Percentiles rank a stretch among this genome's conserved stretches.
phyloP scores from a whole-genome alignment of 2,113 vertebrate genomes.

The Hippocampus guttulatus region DNA sequence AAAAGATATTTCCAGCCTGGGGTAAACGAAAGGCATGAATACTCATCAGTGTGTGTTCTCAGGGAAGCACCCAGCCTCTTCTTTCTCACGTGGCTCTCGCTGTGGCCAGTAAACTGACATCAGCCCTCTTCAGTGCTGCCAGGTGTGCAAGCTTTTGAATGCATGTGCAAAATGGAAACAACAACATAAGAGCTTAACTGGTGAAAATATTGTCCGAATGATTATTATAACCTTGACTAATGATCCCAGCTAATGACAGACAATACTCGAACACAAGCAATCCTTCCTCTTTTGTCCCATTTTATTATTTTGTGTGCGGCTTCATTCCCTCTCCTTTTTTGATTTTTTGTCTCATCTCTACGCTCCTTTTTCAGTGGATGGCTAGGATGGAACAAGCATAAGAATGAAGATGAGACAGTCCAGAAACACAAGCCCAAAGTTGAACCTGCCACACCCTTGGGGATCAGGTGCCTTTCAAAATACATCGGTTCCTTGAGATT shows the following conservation, averaged over 20 bases:
- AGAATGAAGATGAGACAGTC: conserved; percentile 82
- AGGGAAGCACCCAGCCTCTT: conserved; percentile 93
- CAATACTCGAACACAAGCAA: not conserved
- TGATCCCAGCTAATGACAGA: not conserved
- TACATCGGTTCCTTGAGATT: not conserved
- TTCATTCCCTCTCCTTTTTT: not conserved
- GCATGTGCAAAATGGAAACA: not conserved
- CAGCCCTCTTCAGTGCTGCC: conserved; percentile 92
- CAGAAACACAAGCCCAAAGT: conserved; percentile 95
- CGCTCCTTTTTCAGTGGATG: conserved; percentile 78
- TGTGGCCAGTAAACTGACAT: conserved; percentile 97
- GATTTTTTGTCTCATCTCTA: not conserved
- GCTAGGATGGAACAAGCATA: conserved; percentile 89
- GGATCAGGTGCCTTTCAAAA: conserved; percentile 76
- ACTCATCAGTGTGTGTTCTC: conserved; percentile 24
- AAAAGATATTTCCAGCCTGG: not conserved
- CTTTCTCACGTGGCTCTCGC: conserved; percentile 96
- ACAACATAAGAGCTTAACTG: not conserved
- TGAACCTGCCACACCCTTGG: conserved; percentile 86
- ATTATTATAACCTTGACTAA: not conserved
- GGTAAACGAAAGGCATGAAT: not conserved
- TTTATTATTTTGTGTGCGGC: not conserved
- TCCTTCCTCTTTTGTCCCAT: not conserved
- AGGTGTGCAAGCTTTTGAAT: conserved; percentile 72
- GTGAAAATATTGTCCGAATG: not conserved